Evolutionary conservation across 64 coral and sea anemone genomes (phyloP), one percentile per base, ranked within the genome.

Genomic region (Montipora capricornis): DNA sequence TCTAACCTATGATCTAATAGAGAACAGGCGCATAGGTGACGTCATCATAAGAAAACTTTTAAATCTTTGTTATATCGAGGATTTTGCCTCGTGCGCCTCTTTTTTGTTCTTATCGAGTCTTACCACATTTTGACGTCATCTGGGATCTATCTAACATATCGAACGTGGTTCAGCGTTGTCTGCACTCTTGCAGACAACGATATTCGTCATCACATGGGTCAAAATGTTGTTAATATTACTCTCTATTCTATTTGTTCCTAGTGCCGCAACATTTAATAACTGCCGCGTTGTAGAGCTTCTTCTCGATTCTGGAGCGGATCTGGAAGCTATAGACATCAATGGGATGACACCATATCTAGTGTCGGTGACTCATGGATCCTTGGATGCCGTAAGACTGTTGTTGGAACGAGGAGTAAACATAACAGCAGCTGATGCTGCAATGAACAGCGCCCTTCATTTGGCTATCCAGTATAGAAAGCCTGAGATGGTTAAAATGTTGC

Each of bases 401-500:
- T 48, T 88, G 26, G 75, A 80, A 19, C 77, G 68, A 20, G 92
- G 92, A 78, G 92, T 75, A 0, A 29, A 80, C 3, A 77, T 80
- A 2, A 78, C 17, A 55, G n/a, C 75, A 19, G 44, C 10, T 1
- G 84, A 93, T 22, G n/a, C 44, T 73, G 50, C 66, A 22, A 8
- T 86, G 1, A 86, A 86, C 47, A 86, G 82, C 49, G 67, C 62
- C 49, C 45, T 86, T 73, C 82, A 86, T 86, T 86, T 86, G 82
- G 82, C 82, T 49, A 12, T 86, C 8, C 5, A 13, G 15, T 86
- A 71, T 11, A 49, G 20, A 49, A 73, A 49, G 64, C 3, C 82
- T 11, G 82, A 71, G 45, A 86, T 86, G 8, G 62, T 73, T 3
- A 71, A 86, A 70, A 0, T 47, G 7, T 13, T 86, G 44, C 66